Percentiles rank a stretch among this genome's conserved stretches.
These are phyloP conservation scores for Pseudomugil gertrudae DNA, from an alignment of 2,797 vertebrate genomes.

Conservation along the genomic window DNA sequence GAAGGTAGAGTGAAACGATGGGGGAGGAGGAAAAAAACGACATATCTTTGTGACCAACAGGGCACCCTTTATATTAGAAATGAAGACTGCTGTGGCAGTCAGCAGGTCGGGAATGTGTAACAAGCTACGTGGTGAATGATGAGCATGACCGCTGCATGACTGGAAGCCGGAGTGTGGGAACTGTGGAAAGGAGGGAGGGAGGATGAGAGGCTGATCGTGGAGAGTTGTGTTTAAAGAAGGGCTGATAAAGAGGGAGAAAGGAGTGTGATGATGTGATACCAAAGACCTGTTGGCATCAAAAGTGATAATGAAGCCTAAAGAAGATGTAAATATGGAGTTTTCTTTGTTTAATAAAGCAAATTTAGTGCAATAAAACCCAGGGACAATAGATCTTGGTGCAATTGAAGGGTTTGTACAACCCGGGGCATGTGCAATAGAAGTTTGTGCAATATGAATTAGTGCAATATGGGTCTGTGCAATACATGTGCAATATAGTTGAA, in stretches of 20 bases:
- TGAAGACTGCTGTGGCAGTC: constrained; percentile 6
- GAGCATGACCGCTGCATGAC: constrained; percentile 53
- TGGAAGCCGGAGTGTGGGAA: constrained; percentile 49
- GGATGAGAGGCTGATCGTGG: neutral
- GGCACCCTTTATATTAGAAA: constrained; percentile 46
- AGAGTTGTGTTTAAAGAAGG: constrained; percentile 16
- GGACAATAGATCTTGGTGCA: too few relatives aligned
- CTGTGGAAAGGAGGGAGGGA: neutral
- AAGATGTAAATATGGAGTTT: neutral
- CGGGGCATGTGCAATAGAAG: too few relatives aligned
- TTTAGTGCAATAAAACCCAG: too few relatives aligned
- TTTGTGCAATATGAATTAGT: too few relatives aligned
- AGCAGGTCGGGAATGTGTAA: constrained; percentile 51
- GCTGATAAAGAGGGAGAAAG: constrained; percentile 29
- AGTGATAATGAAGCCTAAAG: too few relatives aligned
- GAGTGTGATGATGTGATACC: neutral
- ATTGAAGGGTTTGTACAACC: too few relatives aligned
- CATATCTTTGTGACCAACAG: constrained; percentile 52
- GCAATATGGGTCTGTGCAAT: too few relatives aligned
- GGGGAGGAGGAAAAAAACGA: neutral
- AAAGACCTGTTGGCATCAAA: neutral
- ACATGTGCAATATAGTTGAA: too few relatives aligned
- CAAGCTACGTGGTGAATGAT: constrained; percentile 35
- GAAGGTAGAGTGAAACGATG: neutral
- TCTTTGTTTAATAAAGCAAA: neutral